Conservation (phyloP, 37 sponge, comb jelly and placozoan species). For the Beroe ovata region DNA sequence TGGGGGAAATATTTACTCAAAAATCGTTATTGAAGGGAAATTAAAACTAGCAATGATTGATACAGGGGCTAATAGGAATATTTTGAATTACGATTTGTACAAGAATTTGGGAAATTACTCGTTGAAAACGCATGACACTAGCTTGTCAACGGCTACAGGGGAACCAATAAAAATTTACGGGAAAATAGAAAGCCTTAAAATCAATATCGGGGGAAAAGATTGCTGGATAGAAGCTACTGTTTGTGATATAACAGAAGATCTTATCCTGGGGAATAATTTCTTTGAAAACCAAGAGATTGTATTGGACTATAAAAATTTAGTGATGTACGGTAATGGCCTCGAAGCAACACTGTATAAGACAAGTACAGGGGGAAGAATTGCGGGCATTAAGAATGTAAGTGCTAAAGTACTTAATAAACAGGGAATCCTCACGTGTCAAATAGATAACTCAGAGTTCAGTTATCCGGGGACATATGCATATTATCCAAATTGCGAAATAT, state of each 20-base stretch:
- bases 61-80: constrained; percentile 27
- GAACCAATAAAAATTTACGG: constrained; percentile 12
- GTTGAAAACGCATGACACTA: constrained; percentile 11
- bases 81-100: not conserved
- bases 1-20: constrained; percentile 8
- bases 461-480: not conserved
- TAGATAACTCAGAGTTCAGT: not conserved
- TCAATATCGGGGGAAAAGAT: not conserved
- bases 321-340: not conserved
- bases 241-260: constrained; percentile 12
- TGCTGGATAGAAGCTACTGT: not conserved
- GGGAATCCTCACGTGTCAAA: not conserved
- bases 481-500: not conserved
- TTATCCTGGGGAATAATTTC: constrained; percentile 10
- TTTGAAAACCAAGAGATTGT: not conserved
- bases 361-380: not conserved
- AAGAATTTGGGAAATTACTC: constrained; percentile 10
- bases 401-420: not conserved
- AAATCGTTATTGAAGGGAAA: not conserved
- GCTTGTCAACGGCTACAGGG: constrained; percentile 43
- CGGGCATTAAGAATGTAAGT: not conserved
- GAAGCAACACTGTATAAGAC: not conserved
- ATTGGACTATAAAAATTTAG: not conserved
- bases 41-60: not conserved
- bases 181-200: constrained; percentile 6